Evolutionary conservation across 2,113 vertebrate genomes (phyloP).

Genomic region (Triplophysa dalaica): DNA sequence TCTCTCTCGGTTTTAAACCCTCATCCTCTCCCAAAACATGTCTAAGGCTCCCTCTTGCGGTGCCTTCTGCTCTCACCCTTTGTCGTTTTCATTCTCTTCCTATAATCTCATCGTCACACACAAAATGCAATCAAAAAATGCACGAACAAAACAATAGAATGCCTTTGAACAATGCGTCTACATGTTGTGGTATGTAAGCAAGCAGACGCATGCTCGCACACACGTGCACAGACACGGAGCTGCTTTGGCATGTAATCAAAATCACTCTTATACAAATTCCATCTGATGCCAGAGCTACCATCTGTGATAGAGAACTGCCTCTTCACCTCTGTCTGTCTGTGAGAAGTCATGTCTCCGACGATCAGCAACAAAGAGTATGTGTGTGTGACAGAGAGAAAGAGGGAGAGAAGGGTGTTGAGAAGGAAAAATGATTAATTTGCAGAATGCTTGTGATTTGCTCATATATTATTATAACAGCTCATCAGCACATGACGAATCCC

Average conservation of each 20-base stretch:
- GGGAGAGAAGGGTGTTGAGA: slow-evolving; percentile 65
- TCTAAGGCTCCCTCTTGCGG: slow-evolving; percentile 78
- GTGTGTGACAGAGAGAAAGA: slow-evolving; percentile 59
- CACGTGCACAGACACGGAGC: slow-evolving; percentile 62
- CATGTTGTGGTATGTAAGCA: slow-evolving; percentile 30
- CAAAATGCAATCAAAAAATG: slow-evolving; percentile 11
- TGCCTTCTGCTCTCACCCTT: neutral
- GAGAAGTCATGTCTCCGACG: slow-evolving; percentile 81
- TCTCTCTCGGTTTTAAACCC: neutral
- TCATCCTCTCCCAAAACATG: slow-evolving; percentile 3
- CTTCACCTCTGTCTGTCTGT: slow-evolving; percentile 86
- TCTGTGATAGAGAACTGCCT: slow-evolving; percentile 83
- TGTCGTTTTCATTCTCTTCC: slow-evolving; percentile 9
- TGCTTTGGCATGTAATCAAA: slow-evolving; percentile 89
- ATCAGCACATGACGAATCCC: slow-evolving; percentile 90
- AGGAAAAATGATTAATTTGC: slow-evolving; percentile 89
- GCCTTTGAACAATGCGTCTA: neutral
- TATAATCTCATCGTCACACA: neutral
- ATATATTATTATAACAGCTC: slow-evolving; percentile 94
- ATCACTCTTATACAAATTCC: slow-evolving; percentile 92
- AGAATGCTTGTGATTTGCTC: slow-evolving; percentile 92
- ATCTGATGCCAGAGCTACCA: slow-evolving; percentile 94
- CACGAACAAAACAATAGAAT: slow-evolving; percentile 3
- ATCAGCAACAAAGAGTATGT: slow-evolving; percentile 73
- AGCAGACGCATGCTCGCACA: neutral